Percentiles rank a stretch among this genome's conserved stretches.
Evolutionary conservation across 2,888 invertebrate genomes (phyloP).

Genomic region (Myathropa florea): DNA sequence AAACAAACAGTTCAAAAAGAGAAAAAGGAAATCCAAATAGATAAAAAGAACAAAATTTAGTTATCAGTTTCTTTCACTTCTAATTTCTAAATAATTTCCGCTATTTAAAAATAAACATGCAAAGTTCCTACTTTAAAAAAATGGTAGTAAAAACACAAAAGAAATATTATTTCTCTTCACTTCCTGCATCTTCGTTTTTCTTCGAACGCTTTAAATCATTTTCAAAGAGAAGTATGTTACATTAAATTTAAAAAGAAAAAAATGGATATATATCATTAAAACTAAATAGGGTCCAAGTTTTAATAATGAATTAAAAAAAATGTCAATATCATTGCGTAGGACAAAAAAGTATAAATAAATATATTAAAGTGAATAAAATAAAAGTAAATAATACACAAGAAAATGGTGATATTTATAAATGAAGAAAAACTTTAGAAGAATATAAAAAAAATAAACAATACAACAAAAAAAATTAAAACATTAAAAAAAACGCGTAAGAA

Average conservation of each 20-base stretch:
- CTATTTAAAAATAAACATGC: slow-evolving; percentile 35
- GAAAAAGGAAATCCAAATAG: slow-evolving; percentile 42
- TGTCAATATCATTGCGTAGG: slow-evolving; percentile 60
- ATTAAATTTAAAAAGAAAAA: slow-evolving; percentile 17
- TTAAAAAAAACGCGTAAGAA: not conserved
- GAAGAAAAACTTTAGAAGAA: slow-evolving; percentile 30
- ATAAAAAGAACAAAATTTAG: not conserved
- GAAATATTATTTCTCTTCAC: slow-evolving; percentile 17
- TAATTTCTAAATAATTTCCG: slow-evolving; percentile 16
- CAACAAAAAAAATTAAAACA: slow-evolving; percentile 10
- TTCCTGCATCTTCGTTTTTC: slow-evolving; percentile 6
- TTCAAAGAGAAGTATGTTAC: slow-evolving; percentile 5
- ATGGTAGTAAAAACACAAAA: slow-evolving; percentile 40
- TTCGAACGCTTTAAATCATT: not conserved
- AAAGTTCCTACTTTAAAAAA: slow-evolving; percentile 68
- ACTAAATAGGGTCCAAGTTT: slow-evolving; percentile 70
- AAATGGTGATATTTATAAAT: slow-evolving; percentile 70
- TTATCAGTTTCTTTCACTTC: not conserved
- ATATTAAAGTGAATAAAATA: slow-evolving; percentile 45
- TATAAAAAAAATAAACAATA: not conserved
- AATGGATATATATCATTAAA: slow-evolving; percentile 63
- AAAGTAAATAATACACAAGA: slow-evolving; percentile 57
- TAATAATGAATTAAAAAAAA: slow-evolving; percentile 56
- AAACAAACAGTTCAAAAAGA: slow-evolving; percentile 23
- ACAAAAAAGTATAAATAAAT: slow-evolving; percentile 23